Evolutionary conservation across 2,113 vertebrate species (phyloP).

Genomic region (Rhinolophus sinicus): DNA sequence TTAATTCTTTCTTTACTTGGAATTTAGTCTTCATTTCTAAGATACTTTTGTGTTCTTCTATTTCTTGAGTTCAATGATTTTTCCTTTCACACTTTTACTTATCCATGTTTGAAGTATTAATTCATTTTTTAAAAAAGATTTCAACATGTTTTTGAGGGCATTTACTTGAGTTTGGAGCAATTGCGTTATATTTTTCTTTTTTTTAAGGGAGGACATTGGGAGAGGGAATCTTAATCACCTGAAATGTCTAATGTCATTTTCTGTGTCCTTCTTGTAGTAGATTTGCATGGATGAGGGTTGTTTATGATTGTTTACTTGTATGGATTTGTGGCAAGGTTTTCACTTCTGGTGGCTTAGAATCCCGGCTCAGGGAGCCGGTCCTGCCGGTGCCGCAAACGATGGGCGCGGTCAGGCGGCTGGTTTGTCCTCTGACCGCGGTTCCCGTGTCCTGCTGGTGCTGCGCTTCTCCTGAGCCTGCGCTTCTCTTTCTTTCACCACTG

Average conservation of each 20-base stretch:
- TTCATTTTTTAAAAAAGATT: background rate
- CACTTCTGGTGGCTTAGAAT: background rate
- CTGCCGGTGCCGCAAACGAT: background rate
- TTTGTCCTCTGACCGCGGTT: too few species aligned
- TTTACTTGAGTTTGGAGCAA: background rate
- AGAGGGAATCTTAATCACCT: background rate
- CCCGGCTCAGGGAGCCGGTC: background rate
- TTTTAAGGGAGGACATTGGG: background rate
- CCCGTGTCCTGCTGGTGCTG: too few species aligned
- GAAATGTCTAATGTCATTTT: background rate
- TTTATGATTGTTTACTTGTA: rapidly evolving
- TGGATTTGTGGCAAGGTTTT: rapidly evolving
- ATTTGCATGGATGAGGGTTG: rapidly evolving
- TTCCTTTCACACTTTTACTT: background rate
- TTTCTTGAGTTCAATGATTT: background rate
- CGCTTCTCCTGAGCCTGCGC: too few species aligned
- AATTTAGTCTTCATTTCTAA: background rate
- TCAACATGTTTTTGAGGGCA: background rate
- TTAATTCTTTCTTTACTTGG: background rate
- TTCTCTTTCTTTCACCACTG: too few species aligned
- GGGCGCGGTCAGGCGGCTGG: too few species aligned
- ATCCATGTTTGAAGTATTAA: background rate
- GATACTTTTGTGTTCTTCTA: background rate
- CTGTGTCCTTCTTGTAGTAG: background rate
- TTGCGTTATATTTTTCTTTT: background rate